Base-by-base conservation (phyloP, 2,797 vertebrate species). In the Ctenochaetus hawaiiensis region DNA sequence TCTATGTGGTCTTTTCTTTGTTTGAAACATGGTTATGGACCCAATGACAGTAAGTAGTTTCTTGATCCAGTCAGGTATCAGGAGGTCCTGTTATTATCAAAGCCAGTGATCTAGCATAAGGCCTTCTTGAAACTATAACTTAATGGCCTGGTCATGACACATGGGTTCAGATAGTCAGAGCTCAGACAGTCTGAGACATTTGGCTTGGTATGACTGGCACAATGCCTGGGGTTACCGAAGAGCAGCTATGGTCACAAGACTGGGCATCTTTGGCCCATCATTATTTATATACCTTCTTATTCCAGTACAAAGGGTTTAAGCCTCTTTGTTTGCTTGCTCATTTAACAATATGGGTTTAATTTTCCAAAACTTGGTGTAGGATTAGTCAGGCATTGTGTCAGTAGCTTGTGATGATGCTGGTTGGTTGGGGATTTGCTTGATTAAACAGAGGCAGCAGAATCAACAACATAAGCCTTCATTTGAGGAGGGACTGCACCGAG, bases 241-340 rank as follows among this genome's bases (percentile, higher is more conserved):
- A 75, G 64, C 74, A 66, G 72, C 65, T 18, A 0, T 2, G 57
- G 62, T 72, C 54, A 26, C 81, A 65, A 58, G 44, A 74, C 80
- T 44, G 75, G 48, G 75, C 89, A 74, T 90, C 81, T 75, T 69
- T 87, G 70, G 70, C 89, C 66, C 67, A 41, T 80, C 71, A 87
- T 76, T 84, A 76, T 82, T 82, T 71, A 73, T 39, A 70, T 79
- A 90, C 80, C 88, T 86, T 80, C 76, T 76, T 91, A 90, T 91
- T 91, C 90, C 86, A 82, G 75, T 74, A 89, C 74, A 69, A 73
- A 85, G 77, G 75, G 75, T 47, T 84, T 86, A 87, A 91, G 84
- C 88, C 72, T 78, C 90, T 93, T 92, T 93, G 91, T 93, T 93
- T 93, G 89, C 84, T 93, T 93, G 89, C 84, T 92, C 85, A 89